Evolutionary conservation across 2,888 invertebrate genomes (phyloP).

Genomic region (Hanleya hanleyi): DNA sequence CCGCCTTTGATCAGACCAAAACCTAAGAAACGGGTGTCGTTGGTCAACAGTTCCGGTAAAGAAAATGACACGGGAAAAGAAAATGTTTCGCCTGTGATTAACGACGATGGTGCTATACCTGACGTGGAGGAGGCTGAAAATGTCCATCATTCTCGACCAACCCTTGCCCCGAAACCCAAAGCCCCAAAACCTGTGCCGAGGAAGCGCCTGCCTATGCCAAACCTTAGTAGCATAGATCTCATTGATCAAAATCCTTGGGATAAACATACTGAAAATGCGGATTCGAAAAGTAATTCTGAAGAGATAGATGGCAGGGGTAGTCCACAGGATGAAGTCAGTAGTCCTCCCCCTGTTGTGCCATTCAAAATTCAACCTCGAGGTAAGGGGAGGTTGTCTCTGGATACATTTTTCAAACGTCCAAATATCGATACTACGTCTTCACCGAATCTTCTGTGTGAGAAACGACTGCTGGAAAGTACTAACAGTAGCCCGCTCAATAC

Average conservation of each 20-base stretch:
- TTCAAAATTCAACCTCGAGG: neutral
- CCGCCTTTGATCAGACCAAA: neutral
- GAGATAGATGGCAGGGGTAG: no score
- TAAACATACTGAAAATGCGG: neutral
- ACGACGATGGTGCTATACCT: no score
- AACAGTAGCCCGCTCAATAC: neutral
- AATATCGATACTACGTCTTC: no score
- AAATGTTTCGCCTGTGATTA: no score
- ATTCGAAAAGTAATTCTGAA: neutral
- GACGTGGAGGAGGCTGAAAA: no score
- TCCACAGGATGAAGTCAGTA: neutral
- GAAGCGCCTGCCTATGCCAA: neutral
- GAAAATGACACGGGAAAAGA: no score
- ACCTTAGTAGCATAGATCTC: neutral
- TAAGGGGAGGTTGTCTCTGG: neutral
- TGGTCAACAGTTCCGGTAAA: no score
- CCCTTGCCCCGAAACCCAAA: no score
- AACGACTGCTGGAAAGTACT: no score
- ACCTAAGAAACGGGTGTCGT: neutral
- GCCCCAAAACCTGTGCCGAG: neutral
- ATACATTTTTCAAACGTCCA: neutral
- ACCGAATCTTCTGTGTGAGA: no score
- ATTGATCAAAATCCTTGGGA: neutral
- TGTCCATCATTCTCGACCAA: no score
- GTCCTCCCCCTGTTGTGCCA: neutral